Percentiles rank a stretch among this genome's conserved stretches.
Evolutionary conservation across 1,140 invertebrate genomes (phyloP).

Genomic region (Ditylenchus dipsaci): DNA sequence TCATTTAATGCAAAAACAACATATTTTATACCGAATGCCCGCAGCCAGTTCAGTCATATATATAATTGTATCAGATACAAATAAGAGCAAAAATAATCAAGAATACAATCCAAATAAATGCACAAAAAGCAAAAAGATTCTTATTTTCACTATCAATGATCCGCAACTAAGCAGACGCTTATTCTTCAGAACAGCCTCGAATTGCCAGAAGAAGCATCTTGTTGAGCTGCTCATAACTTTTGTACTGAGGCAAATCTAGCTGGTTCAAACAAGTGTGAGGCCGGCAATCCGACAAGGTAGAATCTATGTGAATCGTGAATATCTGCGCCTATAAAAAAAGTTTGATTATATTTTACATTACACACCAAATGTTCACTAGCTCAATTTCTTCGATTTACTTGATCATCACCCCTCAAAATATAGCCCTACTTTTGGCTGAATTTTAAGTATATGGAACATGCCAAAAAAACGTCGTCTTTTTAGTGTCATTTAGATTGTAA

Average conservation of each 20-base stretch:
- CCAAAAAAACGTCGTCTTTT: conserved; percentile 61
- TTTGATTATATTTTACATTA: too few species aligned
- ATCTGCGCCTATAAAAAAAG: conserved; percentile 69
- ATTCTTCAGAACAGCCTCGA: conserved; percentile 88
- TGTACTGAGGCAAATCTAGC: conserved; percentile 84
- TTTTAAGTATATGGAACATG: too few species aligned
- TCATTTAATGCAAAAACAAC: too few species aligned
- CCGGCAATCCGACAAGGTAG: conserved; percentile 82
- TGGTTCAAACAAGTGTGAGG: conserved; percentile 94
- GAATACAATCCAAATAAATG: not conserved
- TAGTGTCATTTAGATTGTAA: too few species aligned
- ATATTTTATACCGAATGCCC: too few species aligned
- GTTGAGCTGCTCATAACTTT: conserved; percentile 84
- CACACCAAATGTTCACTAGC: too few species aligned
- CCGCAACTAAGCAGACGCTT: conserved; percentile 78
- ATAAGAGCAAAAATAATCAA: too few species aligned
- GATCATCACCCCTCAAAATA: too few species aligned
- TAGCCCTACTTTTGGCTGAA: too few species aligned
- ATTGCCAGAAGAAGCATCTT: conserved; percentile 81
- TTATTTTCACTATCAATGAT: not conserved
- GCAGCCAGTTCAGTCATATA: too few species aligned
- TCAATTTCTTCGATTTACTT: too few species aligned
- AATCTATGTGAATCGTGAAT: conserved; percentile 88
- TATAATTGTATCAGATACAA: too few species aligned
- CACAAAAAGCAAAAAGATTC: not conserved